Evolutionary conservation across 2,113 vertebrate genomes (phyloP), one percentile per base, ranked within the genome.

Genomic region (Epinephelus moara): DNA sequence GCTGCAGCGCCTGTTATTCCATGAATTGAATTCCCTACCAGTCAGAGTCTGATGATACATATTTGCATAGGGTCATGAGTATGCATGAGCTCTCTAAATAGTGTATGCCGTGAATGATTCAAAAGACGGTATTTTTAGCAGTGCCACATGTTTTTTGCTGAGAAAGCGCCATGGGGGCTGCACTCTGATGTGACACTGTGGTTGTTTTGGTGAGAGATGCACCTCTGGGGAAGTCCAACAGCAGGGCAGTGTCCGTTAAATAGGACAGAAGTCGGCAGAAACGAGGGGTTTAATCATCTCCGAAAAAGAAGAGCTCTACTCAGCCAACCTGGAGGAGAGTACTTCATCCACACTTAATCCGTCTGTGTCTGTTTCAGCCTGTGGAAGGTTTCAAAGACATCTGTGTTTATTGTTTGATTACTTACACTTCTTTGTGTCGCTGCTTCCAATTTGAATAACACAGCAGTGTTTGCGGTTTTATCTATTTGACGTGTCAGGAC

Each of bases 111-210:
- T 90, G 71, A 89, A 87, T 78, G 60, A 89, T 85, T 90, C 80
- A 88, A 67, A 86, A 81, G 75, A 53, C 76, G 77, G 64, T 91
- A 91, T 91, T 89, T 92, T 88, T 88, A 89, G 86, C 17, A 78
- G 74, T 23, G 71, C 78, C 79, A 76, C 81, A 66, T 80, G 21
- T 86, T 81, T 87, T 78, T 70, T 45, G 42, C 69, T 70, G 57
- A 68, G 67, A 60, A 70, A 55, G 68, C 1, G 9, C 42, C 33
- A 0, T 14, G n/a, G 60, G 55, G 21, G 47, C 55, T 30, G 4
- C 2, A 19, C 60, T 71, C 19, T 64, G 47, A 78, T 78, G 76
- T 86, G 76, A 53, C 76, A 47, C n/a, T 59, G 78, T 53, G 74
- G 75, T 82, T 81, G 88, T 92, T 84, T 82, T 62, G 63, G 62